These are phyloP conservation scores for Brachionus angularis DNA, from an alignment of 1,140 invertebrate species.

Conservation along the genomic window DNA sequence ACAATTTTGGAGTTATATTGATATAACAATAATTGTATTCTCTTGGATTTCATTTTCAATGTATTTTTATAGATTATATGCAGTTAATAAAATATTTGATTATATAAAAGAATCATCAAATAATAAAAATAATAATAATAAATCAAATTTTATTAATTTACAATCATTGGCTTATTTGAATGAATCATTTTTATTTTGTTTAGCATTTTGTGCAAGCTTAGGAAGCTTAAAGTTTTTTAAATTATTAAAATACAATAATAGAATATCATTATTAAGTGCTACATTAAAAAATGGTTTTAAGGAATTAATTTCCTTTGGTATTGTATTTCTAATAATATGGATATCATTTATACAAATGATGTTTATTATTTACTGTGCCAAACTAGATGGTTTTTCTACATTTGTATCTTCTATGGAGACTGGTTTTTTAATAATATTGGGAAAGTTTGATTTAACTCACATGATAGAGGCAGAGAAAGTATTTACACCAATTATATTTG, in stretches of 20 bases:
- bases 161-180: not conserved
- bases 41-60: not conserved
- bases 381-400: not conserved
- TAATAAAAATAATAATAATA: not conserved
- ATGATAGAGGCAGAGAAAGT: not conserved
- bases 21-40: not conserved
- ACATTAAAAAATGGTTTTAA: constrained; percentile 1
- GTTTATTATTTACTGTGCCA: not conserved
- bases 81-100: not conserved
- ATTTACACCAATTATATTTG: constrained; percentile 30
- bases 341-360: not conserved
- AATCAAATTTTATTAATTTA: not conserved
- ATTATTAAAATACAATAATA: constrained; percentile 49
- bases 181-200: not conserved
- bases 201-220: constrained; percentile 52
- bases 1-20: constrained; percentile 48
- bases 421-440: not conserved
- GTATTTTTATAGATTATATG: not conserved
- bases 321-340: not conserved
- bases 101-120: no score
- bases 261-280: constrained; percentile 51
- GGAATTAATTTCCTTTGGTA: not conserved
- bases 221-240: constrained; percentile 58
- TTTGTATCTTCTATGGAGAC: not conserved
- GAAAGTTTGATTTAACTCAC: not conserved